Evolutionary conservation across 2,888 invertebrate species (phyloP).

Genomic region (Scaptomyza caliginosa): DNA sequence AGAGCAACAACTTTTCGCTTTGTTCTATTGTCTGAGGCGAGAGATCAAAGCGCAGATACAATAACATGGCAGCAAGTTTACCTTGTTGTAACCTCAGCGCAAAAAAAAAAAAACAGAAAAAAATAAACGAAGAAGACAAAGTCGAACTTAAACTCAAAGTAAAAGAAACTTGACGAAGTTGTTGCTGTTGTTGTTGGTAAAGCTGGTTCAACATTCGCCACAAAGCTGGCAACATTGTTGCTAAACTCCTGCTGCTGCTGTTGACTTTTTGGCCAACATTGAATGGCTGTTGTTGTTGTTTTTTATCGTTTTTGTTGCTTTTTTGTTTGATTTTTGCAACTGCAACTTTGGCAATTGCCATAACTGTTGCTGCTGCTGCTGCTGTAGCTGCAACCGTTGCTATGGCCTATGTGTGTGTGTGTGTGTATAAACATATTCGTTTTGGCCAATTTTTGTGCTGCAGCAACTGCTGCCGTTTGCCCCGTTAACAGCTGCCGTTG

Average conservation of each 20-base stretch:
- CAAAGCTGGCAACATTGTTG: conserved; percentile 53
- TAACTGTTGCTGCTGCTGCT: conserved; percentile 59
- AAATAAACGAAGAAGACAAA: conserved; percentile 35
- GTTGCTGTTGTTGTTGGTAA: conserved; percentile 23
- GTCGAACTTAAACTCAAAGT: conserved; percentile 11
- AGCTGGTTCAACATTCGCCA: conserved; percentile 22
- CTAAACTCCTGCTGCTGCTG: conserved; percentile 41
- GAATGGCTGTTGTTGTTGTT: conserved; percentile 39
- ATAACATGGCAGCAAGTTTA: conserved; percentile 77
- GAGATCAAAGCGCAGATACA: conserved; percentile 73
- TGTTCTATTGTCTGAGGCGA: conserved; percentile 74
- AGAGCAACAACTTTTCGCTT: conserved; percentile 65
- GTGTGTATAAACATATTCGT: conserved; percentile 67
- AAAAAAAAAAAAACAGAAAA: too few species aligned
- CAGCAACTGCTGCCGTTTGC: conserved; percentile 48
- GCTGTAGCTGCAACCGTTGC: conserved; percentile 22
- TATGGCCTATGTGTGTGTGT: conserved; percentile 51
- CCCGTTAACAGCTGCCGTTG: conserved; percentile 53
- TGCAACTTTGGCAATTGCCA: conserved; percentile 71
- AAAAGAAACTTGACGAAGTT: conserved; percentile 33
- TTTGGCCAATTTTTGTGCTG: conserved; percentile 74
- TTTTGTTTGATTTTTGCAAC: conserved; percentile 73
- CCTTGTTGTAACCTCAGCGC: conserved; percentile 74
- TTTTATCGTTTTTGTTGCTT: conserved; percentile 5
- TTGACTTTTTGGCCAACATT: conserved; percentile 65